phyloP scores from a whole-genome alignment of 2,888 invertebrate genomes.

The Scaptomyza cyrtandrae region DNA sequence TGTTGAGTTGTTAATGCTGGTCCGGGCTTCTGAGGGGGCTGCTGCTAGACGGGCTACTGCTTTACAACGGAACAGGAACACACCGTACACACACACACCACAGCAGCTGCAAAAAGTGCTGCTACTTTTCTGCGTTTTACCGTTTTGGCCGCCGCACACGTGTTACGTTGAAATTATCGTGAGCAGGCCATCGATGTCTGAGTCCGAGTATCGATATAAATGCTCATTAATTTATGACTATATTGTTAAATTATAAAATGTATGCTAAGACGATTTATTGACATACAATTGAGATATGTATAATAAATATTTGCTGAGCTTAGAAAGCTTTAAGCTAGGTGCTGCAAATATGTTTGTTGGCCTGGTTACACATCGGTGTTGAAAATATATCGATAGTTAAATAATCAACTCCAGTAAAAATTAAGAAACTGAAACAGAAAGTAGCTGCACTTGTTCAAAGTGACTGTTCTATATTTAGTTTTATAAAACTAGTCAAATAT shows the following conservation, averaged over 20 bases:
- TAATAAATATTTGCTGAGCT: neutral
- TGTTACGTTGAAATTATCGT: constrained; percentile 56
- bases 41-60: constrained; percentile 55
- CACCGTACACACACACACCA: constrained; percentile 66
- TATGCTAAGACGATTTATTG: neutral
- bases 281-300: neutral
- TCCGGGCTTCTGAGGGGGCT: constrained; percentile 53
- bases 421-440: neutral
- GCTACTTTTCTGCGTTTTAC: constrained; percentile 63
- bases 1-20: constrained; percentile 57
- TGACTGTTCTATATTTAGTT: neutral
- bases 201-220: constrained; percentile 26
- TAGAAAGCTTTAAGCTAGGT: neutral
- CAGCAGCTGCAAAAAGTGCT: constrained; percentile 73
- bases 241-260: neutral
- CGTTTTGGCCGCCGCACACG: constrained; percentile 62
- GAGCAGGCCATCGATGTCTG: constrained; percentile 1
- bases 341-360: neutral
- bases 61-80: constrained; percentile 64
- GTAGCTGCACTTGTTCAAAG: neutral
- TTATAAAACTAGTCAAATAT: neutral
- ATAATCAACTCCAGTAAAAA: no score
- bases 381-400: constrained; percentile 9
- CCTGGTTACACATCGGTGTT: neutral
- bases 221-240: neutral